Evolutionary conservation across 2,888 invertebrate genomes (phyloP), one percentile per base, ranked within the genome.

Genomic region (Terebella lapidaria): DNA sequence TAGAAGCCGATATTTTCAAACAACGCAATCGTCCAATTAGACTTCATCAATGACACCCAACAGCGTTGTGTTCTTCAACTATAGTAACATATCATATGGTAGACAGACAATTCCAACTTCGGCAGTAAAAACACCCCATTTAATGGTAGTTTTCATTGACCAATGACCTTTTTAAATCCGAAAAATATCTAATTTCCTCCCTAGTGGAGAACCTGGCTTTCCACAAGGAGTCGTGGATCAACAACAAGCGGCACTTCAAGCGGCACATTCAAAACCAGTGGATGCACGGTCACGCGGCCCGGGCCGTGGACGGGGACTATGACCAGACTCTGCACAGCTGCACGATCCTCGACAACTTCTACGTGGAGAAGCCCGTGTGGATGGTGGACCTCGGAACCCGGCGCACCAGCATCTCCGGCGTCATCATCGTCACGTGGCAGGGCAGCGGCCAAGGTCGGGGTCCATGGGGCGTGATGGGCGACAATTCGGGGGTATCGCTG

Each of bases 191-290:
- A n/a, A n/a, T n/a, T n/a, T n/a, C n/a, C n/a, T n/a, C n/a, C n/a
- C n/a, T n/a, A 84, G 84, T 83, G 54, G 83, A 84, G 66, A 84
- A 84, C 67, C 68, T 84, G 60, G 83, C 84, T 3, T 83, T 75
- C 72, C 77, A 81, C 59, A 82, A 81, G 57, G 79, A 81, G 52
- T 82, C 83, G 1, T 83, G 83, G 81, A 80, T 83, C 60, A 84
- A 84, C 71, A 81, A 69, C 56, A 76, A 75, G 57, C 73, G 76
- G 4, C 78, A 79, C 27, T 71, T 81, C 70, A 83, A 84, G 70
- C 75, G 83, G 30, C 83, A 83, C 66, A 74, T 74, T 64, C 64
- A 65, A 27, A 70, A 72, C 58, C 67, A 73, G 35, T 69, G 71
- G 26, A 72, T 74, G 56, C 63, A 67, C 35, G 77, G 75, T 4